Evolutionary conservation across 2,888 invertebrate genomes (phyloP), one percentile per base, ranked within the genome.

Genomic region (Microctonus aethiopoides): DNA sequence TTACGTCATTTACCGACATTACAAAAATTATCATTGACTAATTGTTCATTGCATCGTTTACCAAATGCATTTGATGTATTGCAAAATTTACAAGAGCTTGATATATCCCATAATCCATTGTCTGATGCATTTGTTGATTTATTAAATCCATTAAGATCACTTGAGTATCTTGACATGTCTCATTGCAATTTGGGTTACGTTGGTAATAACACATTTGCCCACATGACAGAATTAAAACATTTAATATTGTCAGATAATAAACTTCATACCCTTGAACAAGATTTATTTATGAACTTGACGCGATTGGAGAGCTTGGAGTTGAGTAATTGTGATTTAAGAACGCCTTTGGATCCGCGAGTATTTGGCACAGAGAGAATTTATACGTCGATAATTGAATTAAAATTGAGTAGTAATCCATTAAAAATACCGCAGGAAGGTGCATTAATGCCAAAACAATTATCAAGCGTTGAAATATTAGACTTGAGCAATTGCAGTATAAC

Each of bases 131-230:
- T 92, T 80, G 91, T 91, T 7, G 89, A 89, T 76, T 82, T 92
- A 29, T 83, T 92, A 20, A 90, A 91, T 2, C 92, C 92, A 0
- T 83, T 93, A 0, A 89, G 90, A 71, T 91, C 91, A 13, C 85
- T 93, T 36, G 91, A 92, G 82, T 92, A 91, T 78, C 86, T 93
- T 3, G 92, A 93, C 82, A 92, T 93, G 92, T 92, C 92, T 6
- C 92, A 92, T 81, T 92, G 92, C 83, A 90, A 91, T 80, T 87
- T 93, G 2, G 91, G 91, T 0, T 89, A 90, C 74, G 88, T 93
- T 67, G 90, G 91, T 0, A 91, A 91, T 41, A 89, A 90, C 34
- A 90, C 91, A 2, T 93, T 93, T 79, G 89, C 91, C 4, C 90
- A 91, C 80, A 92, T 92, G 92, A 90, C 91, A 1, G 90, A 91